Conservation (phyloP, 1,140 invertebrate genomes). For the Megathymus violae region DNA sequence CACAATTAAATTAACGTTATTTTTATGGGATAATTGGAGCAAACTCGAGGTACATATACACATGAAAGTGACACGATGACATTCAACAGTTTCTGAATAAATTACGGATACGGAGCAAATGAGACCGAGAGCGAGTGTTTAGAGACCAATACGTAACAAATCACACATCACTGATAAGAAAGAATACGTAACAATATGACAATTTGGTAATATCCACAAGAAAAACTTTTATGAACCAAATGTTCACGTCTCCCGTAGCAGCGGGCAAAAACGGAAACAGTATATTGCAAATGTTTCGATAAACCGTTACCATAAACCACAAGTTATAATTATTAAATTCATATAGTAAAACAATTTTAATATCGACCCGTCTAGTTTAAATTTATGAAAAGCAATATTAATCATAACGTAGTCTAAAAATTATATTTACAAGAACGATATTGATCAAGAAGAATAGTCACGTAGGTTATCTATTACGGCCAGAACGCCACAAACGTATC, state of each 20-base stretch:
- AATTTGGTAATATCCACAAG: constrained; percentile 10
- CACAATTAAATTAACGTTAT: background rate
- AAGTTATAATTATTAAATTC: background rate
- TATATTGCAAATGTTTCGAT: constrained; percentile 19
- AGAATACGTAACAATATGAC: constrained; percentile 14
- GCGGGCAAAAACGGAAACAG: constrained; percentile 22
- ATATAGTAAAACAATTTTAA: background rate
- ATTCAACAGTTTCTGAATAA: constrained; percentile 22
- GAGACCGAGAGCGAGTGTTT: constrained; percentile 32
- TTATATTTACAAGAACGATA: background rate
- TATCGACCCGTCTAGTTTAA: background rate
- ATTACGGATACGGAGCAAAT: constrained; percentile 26
- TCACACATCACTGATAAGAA: constrained; percentile 39
- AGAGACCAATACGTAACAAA: constrained; percentile 46
- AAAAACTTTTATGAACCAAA: constrained; percentile 38
- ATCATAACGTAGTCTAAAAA: background rate
- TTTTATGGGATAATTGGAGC: no score
- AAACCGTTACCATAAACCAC: constrained; percentile 6
- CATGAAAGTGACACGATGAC: constrained; percentile 29
- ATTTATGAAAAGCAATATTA: background rate
- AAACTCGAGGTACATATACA: constrained; percentile 26
- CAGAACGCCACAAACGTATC: constrained; percentile 35
- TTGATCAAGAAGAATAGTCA: constrained; percentile 9
- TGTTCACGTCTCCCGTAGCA: constrained; percentile 42
- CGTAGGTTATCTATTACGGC: constrained; percentile 36